Conservation (phyloP, 2,113 vertebrate species). For the Oreotrochilus melanogaster region DNA sequence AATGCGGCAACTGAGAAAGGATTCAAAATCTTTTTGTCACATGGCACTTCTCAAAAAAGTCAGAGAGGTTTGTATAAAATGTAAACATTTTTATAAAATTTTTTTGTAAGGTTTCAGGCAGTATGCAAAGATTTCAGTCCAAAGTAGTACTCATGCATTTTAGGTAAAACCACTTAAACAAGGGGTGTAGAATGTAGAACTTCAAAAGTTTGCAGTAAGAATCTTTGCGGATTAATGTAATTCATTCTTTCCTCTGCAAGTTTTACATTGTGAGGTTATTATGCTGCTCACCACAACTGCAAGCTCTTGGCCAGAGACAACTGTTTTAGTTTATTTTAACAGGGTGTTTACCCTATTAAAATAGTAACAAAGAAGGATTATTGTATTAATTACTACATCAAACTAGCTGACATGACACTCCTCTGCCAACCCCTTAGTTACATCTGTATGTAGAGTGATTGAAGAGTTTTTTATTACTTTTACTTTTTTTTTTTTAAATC, state of each 20-base stretch:
- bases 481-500: neutral
- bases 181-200: neutral
- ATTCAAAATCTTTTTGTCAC: neutral
- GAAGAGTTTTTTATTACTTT: slow-evolving; percentile 18
- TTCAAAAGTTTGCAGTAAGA: slow-evolving; percentile 56
- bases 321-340: slow-evolving; percentile 66
- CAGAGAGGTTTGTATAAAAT: neutral
- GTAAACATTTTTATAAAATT: neutral
- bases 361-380: slow-evolving; percentile 41
- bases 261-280: slow-evolving; percentile 39
- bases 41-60: neutral
- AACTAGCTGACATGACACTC: slow-evolving; percentile 15
- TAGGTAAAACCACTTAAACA: neutral
- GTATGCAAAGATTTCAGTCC: neutral
- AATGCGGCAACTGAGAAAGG: neutral
- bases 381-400: slow-evolving; percentile 38
- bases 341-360: slow-evolving; percentile 64
- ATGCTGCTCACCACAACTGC: slow-evolving; percentile 30
- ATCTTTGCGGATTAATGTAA: slow-evolving; percentile 52
- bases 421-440: slow-evolving; percentile 1
- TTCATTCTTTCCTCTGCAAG: slow-evolving; percentile 57
- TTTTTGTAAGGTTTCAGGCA: neutral
- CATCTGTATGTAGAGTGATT: slow-evolving; percentile 51
- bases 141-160: neutral
- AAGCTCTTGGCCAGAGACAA: slow-evolving; percentile 51